Conservation (phyloP, 1,140 invertebrate species). For the Cepaea nemoralis region DNA sequence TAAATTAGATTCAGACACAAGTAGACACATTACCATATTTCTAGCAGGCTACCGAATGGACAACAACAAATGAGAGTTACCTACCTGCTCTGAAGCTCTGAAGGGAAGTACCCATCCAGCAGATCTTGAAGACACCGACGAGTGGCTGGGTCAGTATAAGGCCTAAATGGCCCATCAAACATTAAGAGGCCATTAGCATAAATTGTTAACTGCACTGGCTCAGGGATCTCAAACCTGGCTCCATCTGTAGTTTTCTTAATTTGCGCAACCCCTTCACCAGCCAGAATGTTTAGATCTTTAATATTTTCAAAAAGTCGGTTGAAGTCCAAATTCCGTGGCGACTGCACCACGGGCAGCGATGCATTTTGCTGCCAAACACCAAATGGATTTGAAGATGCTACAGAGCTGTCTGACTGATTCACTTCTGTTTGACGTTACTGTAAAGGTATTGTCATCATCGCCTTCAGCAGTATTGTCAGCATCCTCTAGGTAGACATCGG, state of each 20-base stretch:
- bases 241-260: constrained; percentile 68
- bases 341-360: constrained; percentile 44
- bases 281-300: constrained; percentile 70
- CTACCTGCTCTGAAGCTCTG: constrained; percentile 73
- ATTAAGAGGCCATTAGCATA: constrained; percentile 76
- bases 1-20: too few relatives aligned
- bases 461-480: background rate
- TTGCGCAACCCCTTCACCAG: constrained; percentile 68
- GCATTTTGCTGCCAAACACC: constrained; percentile 5
- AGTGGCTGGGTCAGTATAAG: constrained; percentile 72
- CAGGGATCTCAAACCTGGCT: constrained; percentile 70
- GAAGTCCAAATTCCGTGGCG: constrained; percentile 65
- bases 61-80: too few relatives aligned
- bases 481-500: constrained; percentile 55
- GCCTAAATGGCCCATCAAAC: constrained; percentile 73
- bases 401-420: background rate
- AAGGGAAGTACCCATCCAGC: constrained; percentile 77
- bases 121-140: constrained; percentile 75
- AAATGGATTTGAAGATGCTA: constrained; percentile 11
- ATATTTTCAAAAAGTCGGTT: constrained; percentile 69
- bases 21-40: too few relatives aligned
- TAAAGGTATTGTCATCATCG: constrained; percentile 17
- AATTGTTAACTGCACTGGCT: constrained; percentile 74
- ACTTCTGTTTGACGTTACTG: constrained; percentile 5
- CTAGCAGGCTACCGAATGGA: too few relatives aligned